phyloP scores from a whole-genome alignment of 2,797 vertebrate species.

The Hyperoplus lanceolatus region DNA sequence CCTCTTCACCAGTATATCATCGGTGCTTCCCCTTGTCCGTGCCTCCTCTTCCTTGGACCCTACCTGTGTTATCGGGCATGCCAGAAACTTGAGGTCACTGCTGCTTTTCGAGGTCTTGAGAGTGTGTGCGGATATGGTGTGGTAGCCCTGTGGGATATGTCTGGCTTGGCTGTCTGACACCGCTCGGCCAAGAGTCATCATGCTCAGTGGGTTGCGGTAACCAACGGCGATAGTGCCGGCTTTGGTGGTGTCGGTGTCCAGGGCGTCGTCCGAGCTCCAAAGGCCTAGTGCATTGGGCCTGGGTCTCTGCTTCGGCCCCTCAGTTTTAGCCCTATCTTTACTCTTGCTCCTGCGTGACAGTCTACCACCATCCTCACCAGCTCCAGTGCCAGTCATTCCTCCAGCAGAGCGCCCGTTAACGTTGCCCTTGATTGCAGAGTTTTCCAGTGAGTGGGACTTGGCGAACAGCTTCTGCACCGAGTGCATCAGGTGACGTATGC shows the following conservation, averaged over 20 bases:
- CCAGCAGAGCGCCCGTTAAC: slow-evolving; percentile 83
- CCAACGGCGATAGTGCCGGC: slow-evolving; percentile 82
- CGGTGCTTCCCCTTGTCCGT: slow-evolving; percentile 85
- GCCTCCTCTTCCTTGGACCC: slow-evolving; percentile 82
- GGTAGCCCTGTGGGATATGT: slow-evolving; percentile 95
- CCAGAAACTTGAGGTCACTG: slow-evolving; percentile 92
- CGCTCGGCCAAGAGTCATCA: slow-evolving; percentile 96
- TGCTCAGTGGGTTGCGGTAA: slow-evolving; percentile 93
- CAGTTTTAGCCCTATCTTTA: slow-evolving; percentile 95
- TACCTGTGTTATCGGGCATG: slow-evolving; percentile 81
- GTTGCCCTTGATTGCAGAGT: slow-evolving; percentile 87
- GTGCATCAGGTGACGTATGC: slow-evolving; percentile 97
- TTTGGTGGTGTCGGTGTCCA: slow-evolving; percentile 90
- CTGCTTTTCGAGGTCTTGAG: slow-evolving; percentile 98
- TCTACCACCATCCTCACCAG: slow-evolving; percentile 86
- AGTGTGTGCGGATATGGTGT: slow-evolving; percentile 96
- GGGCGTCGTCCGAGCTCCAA: slow-evolving; percentile 96
- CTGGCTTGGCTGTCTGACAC: slow-evolving; percentile 93
- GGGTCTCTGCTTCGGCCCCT: slow-evolving; percentile 90
- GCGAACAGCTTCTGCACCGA: slow-evolving; percentile 98
- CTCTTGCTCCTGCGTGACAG: slow-evolving; percentile 94
- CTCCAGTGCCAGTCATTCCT: slow-evolving; percentile 74
- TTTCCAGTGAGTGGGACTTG: slow-evolving; percentile 96
- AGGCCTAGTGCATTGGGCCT: slow-evolving; percentile 93
- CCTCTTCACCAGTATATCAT: slow-evolving; percentile 92